Conservation (phyloP, 2,888 invertebrate species). For the Sesia bembeciformis region DNA sequence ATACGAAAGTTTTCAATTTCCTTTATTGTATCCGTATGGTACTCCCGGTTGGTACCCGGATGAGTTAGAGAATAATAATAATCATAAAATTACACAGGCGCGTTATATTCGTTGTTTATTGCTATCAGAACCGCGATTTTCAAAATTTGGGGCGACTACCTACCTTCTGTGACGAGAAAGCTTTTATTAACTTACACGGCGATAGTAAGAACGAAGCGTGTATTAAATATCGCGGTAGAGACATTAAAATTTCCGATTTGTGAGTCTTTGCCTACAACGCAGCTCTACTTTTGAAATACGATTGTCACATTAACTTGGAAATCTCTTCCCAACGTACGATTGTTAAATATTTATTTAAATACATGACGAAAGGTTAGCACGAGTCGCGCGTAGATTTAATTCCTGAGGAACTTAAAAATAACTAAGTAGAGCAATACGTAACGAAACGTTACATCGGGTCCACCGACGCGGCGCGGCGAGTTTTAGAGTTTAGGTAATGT, state of each 20-base stretch:
- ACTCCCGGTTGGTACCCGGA: slow-evolving; percentile 1
- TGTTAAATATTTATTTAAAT: slow-evolving; percentile 6
- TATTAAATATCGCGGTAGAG: no score
- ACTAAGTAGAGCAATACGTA: slow-evolving; percentile 1
- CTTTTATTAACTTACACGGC: no score
- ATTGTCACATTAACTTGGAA: slow-evolving; percentile 6
- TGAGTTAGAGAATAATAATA: slow-evolving; percentile 1
- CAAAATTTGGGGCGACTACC: no score
- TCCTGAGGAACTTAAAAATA: neutral
- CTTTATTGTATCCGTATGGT: slow-evolving; percentile 1
- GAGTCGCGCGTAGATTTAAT: slow-evolving; percentile 1
- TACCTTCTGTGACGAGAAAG: no score
- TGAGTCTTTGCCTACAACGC: no score
- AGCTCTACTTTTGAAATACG: no score
- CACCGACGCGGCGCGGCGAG: slow-evolving; percentile 3
- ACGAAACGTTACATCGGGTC: slow-evolving; percentile 2
- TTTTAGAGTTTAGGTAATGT: slow-evolving; percentile 1
- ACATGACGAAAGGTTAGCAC: slow-evolving; percentile 4
- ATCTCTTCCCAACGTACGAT: neutral
- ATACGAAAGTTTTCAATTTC: slow-evolving; percentile 6
- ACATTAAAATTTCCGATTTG: no score
- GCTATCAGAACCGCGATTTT: no score
- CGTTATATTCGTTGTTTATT: slow-evolving; percentile 4
- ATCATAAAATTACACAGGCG: slow-evolving; percentile 1
- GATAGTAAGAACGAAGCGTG: no score